Conservation (phyloP, 1,140 invertebrate genomes). For the Panagrolaimus sp. region DNA sequence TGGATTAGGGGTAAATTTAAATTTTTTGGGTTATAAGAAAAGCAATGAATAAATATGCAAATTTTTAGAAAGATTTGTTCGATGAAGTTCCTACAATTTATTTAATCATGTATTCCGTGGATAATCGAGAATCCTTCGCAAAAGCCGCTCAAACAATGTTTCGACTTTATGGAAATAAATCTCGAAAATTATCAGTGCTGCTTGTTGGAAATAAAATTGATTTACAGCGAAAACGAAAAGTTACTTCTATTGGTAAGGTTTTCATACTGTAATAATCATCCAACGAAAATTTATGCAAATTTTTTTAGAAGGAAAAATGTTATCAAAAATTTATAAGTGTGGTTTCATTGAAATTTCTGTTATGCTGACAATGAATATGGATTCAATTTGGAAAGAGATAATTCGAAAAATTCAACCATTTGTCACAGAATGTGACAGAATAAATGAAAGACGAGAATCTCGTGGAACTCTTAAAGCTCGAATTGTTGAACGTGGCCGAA, state of each 20-base stretch:
- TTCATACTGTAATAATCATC: conserved; percentile 24
- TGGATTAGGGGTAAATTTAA: conserved; percentile 11
- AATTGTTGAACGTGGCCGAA: conserved; percentile 42
- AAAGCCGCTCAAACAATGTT: conserved; percentile 47
- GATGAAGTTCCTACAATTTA: conserved; percentile 32
- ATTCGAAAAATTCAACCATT: conserved; percentile 45
- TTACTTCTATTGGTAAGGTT: conserved; percentile 41
- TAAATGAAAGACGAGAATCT: conserved; percentile 7
- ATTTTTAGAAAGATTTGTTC: conserved; percentile 28
- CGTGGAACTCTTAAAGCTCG: conserved; percentile 21
- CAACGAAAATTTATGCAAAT: conserved; percentile 12
- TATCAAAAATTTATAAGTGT: conserved; percentile 52
- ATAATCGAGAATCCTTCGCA: conserved; percentile 48
- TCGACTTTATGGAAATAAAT: conserved; percentile 41
- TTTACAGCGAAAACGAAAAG: conserved; percentile 45
- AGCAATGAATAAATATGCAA: background rate
- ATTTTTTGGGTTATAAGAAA: conserved; percentile 7
- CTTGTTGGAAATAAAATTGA: conserved; percentile 51
- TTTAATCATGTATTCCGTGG: conserved; percentile 47
- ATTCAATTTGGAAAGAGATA: conserved; percentile 43
- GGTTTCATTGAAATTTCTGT: conserved; percentile 45
- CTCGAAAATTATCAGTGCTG: conserved; percentile 31
- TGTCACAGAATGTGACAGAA: conserved; percentile 19
- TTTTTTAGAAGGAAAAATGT: conserved; percentile 53
- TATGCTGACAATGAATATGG: conserved; percentile 49